phyloP scores from a whole-genome alignment of 2,888 invertebrate genomes.

The Arenicola marina region DNA sequence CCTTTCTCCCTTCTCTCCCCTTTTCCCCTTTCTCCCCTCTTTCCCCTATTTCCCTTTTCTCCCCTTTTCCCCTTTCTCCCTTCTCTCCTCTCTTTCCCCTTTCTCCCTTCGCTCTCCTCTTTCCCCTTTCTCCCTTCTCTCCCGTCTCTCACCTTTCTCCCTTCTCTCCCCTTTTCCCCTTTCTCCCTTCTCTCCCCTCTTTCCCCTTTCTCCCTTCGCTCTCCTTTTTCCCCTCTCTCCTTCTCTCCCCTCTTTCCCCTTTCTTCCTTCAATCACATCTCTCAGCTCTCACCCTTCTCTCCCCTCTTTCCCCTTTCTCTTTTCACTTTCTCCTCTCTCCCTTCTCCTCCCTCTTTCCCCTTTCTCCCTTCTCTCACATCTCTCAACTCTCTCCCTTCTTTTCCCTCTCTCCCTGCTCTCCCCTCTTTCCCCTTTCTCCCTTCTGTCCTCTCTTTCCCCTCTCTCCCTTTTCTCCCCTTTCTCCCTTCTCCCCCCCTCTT shows the following conservation, averaged over 20 bases:
- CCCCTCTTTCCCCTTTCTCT: too few species aligned
- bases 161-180: background rate
- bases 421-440: background rate
- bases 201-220: too few species aligned
- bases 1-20: too few species aligned
- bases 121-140: too few species aligned
- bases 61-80: background rate
- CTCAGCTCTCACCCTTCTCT: too few species aligned
- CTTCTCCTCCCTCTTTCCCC: background rate
- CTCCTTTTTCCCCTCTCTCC: too few species aligned
- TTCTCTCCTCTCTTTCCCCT: background rate
- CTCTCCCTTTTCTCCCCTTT: background rate
- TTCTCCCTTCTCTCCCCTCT: background rate
- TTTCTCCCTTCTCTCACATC: background rate
- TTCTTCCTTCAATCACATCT: slow-evolving; percentile 4
- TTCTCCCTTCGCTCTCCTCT: too few species aligned
- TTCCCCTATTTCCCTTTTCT: background rate
- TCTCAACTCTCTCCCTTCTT: too few species aligned
- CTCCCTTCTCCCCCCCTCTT: background rate
- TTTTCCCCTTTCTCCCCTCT: background rate
- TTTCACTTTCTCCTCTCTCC: too few species aligned
- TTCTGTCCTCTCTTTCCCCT: background rate
- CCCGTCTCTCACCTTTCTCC: too few species aligned
- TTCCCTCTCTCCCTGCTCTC: background rate
- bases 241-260: background rate